Base-by-base conservation (phyloP, 2,797 vertebrate species). In the Sebastes hubbsi region DNA sequence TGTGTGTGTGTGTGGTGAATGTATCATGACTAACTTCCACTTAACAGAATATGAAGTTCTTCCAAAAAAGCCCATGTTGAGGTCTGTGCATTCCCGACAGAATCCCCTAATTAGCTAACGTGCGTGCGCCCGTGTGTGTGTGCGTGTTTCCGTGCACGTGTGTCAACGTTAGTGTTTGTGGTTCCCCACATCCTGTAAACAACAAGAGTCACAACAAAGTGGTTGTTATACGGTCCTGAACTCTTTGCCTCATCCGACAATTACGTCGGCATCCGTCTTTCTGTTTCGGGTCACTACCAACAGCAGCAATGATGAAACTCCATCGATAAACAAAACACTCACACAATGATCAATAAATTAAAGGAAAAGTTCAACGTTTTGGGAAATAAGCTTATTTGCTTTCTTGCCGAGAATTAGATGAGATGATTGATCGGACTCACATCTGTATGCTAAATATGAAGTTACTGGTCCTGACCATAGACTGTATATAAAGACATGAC, bases 11-110 rank as follows among this genome's bases (percentile, higher is more conserved):
- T 73, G 76, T 73, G 64, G 78, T 61, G 62, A 86, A 46, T 70
- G 73, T 22, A 68, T 89, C 77, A 88, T 92, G 93, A 93, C 78
- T 85, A 87, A 91, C 87, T 78, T 88, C 81, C 82, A 82, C 78
- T 78, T 46, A 65, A 77, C 68, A 80, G 25, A 90, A 84, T 83
- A 73, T 79, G 87, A 91, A 72, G 56, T 78, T 80, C 56, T 91
- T 91, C 86, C 91, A 81, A 89, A 93, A 92, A 91, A 83, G 59
- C 65, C 70, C 54, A 69, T n/a, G 36, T 75, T 88, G 80, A 91
- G 88, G 91, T 86, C 82, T 58, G 24, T 90, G 77, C 67, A 77
- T 95, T 92, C 91, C 88, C 79, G 77, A 94, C 88, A 92, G 86
- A 84, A 85, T 83, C 76, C 61, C 83, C 65, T 87, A 86, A 90